Percentiles rank a stretch among this genome's conserved stretches.
Conservation (phyloP, 2,888 invertebrate genomes). For the Rutpela maculata region DNA sequence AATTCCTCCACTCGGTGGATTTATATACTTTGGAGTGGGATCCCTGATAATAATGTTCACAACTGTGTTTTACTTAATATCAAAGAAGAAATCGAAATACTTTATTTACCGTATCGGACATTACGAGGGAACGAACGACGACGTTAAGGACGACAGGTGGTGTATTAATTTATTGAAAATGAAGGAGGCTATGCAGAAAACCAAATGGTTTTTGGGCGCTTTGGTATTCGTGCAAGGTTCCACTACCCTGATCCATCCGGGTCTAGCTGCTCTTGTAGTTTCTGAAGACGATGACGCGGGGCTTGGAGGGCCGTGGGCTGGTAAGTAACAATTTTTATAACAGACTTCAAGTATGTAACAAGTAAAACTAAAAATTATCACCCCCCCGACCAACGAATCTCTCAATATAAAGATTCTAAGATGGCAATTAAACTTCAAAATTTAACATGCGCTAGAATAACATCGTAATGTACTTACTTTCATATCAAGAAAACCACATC, state of each 20-base stretch:
- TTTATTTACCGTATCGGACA: constrained; percentile 57
- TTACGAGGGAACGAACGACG: constrained; percentile 20
- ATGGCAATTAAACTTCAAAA: too few species aligned
- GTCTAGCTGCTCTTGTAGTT: constrained; percentile 57
- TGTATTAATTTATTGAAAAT: constrained; percentile 39
- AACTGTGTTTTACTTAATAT: constrained; percentile 50
- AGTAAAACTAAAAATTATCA: too few species aligned
- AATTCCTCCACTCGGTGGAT: constrained; percentile 37
- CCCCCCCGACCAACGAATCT: too few species aligned
- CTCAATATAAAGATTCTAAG: too few species aligned
- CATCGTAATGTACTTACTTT: too few species aligned
- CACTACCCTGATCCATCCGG: constrained; percentile 60
- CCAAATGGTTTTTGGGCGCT: constrained; percentile 54
- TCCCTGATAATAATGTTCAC: constrained; percentile 52
- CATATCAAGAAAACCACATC: too few species aligned
- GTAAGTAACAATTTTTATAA: constrained; percentile 46
- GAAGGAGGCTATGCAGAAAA: constrained; percentile 40
- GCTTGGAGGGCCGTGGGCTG: constrained; percentile 54
- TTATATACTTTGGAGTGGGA: constrained; percentile 50
- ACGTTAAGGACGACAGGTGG: constrained; percentile 32
- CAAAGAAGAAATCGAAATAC: constrained; percentile 57
- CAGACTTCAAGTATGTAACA: too few species aligned
- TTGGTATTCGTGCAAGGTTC: constrained; percentile 59
- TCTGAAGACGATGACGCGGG: constrained; percentile 45
- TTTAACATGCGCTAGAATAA: too few species aligned